Conservation (phyloP, 2,888 invertebrate species). For the Drosophila pseudotakahashii region DNA sequence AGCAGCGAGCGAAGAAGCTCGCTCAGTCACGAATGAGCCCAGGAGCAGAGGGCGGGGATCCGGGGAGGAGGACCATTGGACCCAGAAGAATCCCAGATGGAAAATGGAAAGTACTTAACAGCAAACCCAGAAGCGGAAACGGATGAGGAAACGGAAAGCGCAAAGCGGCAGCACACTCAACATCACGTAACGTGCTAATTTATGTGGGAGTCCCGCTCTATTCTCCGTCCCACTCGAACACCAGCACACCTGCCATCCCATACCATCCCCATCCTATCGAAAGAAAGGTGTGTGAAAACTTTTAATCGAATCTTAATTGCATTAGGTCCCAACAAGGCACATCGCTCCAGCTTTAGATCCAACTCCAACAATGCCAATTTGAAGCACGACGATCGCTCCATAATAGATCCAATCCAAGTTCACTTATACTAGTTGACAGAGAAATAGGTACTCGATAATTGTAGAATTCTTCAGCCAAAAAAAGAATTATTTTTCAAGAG, state of each 20-base stretch:
- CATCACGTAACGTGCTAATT: slow-evolving; percentile 58
- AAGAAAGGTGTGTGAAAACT: slow-evolving; percentile 66
- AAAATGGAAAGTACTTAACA: slow-evolving; percentile 45
- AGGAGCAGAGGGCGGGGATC: slow-evolving; percentile 6
- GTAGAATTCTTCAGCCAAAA: too few relatives aligned
- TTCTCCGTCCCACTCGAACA: slow-evolving; percentile 3
- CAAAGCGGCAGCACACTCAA: slow-evolving; percentile 38
- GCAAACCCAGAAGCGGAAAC: slow-evolving; percentile 52
- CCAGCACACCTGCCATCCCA: slow-evolving; percentile 5
- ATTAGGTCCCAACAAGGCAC: slow-evolving; percentile 64
- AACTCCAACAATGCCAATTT: slow-evolving; percentile 26
- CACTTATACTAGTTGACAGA: not conserved
- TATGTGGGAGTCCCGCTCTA: slow-evolving; percentile 64
- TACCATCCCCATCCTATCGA: too few relatives aligned
- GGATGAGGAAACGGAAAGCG: slow-evolving; percentile 44
- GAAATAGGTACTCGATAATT: not conserved
- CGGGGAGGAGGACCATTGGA: too few relatives aligned
- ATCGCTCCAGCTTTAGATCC: slow-evolving; percentile 49
- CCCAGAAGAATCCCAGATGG: slow-evolving; percentile 17
- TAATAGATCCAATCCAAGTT: slow-evolving; percentile 31
- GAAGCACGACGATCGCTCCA: slow-evolving; percentile 32
- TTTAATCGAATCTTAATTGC: slow-evolving; percentile 81
- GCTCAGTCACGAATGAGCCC: slow-evolving; percentile 44
- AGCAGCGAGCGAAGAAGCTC: slow-evolving; percentile 27
- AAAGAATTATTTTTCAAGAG: too few relatives aligned